These are phyloP conservation scores for Pyrrhopygopsis socrates DNA, from an alignment of 2,888 invertebrate species.

Conservation along the genomic window DNA sequence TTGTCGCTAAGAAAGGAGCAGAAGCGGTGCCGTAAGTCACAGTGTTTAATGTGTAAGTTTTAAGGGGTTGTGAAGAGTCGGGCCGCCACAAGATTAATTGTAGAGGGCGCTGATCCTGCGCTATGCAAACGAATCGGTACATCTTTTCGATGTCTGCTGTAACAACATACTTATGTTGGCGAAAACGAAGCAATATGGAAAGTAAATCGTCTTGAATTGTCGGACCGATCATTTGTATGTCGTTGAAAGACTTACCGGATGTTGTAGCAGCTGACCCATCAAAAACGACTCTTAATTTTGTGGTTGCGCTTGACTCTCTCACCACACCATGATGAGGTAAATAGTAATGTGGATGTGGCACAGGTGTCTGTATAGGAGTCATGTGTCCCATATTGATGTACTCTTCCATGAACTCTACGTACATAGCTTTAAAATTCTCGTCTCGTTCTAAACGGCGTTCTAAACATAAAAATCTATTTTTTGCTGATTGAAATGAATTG, in stretches of 20 bases:
- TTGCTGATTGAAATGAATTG: constrained; percentile 23
- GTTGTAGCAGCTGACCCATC: too few species aligned
- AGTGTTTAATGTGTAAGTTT: background rate
- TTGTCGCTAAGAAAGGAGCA: constrained; percentile 27
- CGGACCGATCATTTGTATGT: too few species aligned
- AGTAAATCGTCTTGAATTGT: constrained; percentile 85
- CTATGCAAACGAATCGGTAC: constrained; percentile 78
- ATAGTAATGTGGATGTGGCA: too few species aligned
- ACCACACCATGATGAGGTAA: too few species aligned
- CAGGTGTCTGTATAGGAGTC: too few species aligned
- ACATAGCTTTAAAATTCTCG: too few species aligned
- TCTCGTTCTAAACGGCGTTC: constrained; percentile 31
- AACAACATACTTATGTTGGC: constrained; percentile 85
- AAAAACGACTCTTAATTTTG: too few species aligned
- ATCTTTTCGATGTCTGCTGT: constrained; percentile 88
- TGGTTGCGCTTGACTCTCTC: too few species aligned
- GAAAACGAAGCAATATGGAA: constrained; percentile 85
- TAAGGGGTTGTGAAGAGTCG: background rate
- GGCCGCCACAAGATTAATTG: background rate
- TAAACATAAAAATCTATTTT: constrained; percentile 29
- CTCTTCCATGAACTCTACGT: too few species aligned
- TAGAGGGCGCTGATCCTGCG: background rate
- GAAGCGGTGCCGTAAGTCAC: constrained; percentile 41
- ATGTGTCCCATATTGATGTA: too few species aligned
- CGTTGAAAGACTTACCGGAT: too few species aligned